Conservation (phyloP, 1,140 invertebrate genomes). For the Polypedilum vanderplanki region DNA sequence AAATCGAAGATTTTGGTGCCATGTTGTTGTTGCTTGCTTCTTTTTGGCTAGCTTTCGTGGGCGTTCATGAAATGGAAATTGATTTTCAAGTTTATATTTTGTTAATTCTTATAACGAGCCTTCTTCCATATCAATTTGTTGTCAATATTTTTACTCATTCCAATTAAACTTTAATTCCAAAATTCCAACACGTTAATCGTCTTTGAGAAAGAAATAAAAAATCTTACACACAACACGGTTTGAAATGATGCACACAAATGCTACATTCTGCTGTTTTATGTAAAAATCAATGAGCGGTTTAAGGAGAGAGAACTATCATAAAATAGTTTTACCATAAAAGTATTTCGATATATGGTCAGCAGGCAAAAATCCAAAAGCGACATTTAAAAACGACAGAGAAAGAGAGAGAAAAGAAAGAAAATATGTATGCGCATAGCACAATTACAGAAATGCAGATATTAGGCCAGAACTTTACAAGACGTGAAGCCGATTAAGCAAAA, state of each 20-base stretch:
- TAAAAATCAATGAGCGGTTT: neutral
- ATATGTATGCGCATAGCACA: slow-evolving; percentile 16
- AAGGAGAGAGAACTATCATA: slow-evolving; percentile 25
- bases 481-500: slow-evolving; percentile 16
- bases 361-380: neutral
- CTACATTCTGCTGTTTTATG: neutral
- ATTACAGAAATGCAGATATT: slow-evolving; percentile 25
- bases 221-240: neutral
- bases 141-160: neutral
- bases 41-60: neutral
- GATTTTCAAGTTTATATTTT: too few relatives aligned
- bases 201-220: neutral
- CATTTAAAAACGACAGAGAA: neutral
- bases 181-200: slow-evolving; percentile 8
- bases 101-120: too few relatives aligned
- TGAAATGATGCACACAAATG: neutral
- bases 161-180: neutral
- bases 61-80: neutral
- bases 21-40: neutral
- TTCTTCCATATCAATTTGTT: neutral
- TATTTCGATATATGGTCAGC: slow-evolving; percentile 22
- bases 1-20: neutral
- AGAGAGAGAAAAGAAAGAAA: neutral
- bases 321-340: slow-evolving; percentile 24
- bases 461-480: slow-evolving; percentile 1